Evolutionary conservation across 2,888 invertebrate genomes (phyloP), one percentile per base, ranked within the genome.

Genomic region (Auanema freiburgensis): DNA sequence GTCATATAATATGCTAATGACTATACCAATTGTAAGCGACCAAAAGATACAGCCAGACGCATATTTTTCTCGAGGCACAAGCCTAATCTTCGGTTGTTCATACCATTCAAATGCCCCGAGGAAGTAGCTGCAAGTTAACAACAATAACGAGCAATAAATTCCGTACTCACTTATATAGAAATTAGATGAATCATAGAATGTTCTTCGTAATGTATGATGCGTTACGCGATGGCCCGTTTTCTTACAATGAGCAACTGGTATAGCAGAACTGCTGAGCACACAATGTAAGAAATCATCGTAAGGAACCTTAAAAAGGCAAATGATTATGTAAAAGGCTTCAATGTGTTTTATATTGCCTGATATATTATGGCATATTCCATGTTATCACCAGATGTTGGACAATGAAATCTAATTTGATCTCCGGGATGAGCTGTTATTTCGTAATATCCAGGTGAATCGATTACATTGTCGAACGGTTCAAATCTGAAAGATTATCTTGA

Each of bases 391-490:
- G 23, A 24, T 23, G 41, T 51, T 23, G 63, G 63, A 42, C 63
- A 63, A 25, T 58, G 58, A 24, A 63, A 63, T 23, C 46, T 51
- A 4, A 63, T 21, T 12, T 18, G n/a, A 43, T 63, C 63, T 2
- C 21, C 8, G 21, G 63, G 43, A 12, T 43, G 11, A 40, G 63
- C 63, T n/a, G 44, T 2, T 6, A 63, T 53, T 44, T 63, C 63
- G 41, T 58, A 58, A 44, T 53, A 63, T 6, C 63, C 63, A n/a
- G 63, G 63, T 11, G 63, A 63, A 54, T 63, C 63, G 46, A 63
- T 63, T 5, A 58, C 63, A 8, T 49, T 52, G 23, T 63, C 63
- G 53, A 63, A 63, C 11, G 63, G 55, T 14, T 63, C 63, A 49
- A 63, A 63, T 4, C 62, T 62, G 40, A 57, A 62, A 16, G 24